Base-by-base conservation (phyloP, 2,113 vertebrate species). In the Hystrix cristata region DNA sequence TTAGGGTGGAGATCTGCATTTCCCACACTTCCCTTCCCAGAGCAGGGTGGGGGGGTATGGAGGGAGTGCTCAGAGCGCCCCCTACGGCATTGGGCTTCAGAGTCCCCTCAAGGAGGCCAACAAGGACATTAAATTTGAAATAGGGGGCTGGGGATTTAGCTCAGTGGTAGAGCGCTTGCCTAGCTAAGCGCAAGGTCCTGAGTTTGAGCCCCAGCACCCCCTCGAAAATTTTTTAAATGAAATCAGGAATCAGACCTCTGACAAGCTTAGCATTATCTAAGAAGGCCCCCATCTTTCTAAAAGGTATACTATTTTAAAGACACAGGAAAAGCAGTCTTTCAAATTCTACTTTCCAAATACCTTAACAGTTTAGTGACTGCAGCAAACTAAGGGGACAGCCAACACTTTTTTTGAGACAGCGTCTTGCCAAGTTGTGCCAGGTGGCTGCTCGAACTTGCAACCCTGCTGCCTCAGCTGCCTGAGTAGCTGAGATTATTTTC, bases 61-160 rank as follows among this genome's bases (percentile, higher is more conserved):
- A 3, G 18, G 19, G 21, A 7, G 81, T 3, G 21, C 21, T 69
- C 51, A 46, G 15, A 5, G 10, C 5, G 16, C 0, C 7, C 2
- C 12, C 46, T 0, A 0, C 1, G 48, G 23, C 18, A 55, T 21
- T 43, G 59, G 57, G 55, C 62, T 46, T 43, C 10, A 25, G 69
- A 15, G 12, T 53, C 62, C 62, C 29, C 25, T 1, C 8, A 81
- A 81, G 48, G 64, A 76, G 43, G 55, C 57, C 21, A 27, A 14
- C 0, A 8, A 31, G 11, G 59, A 7, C 19, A 23, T 57, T 55
- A 29, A 2, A 34, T 74, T 48, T 38, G 95, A 93, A 79, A 60
- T 0, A 81, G 31, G 38, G 38, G 38, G 38, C 38, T 38, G 38
- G 38, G 38, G 38, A 38, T 38, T 38, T 38, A 38, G 38, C 38